Evolutionary conservation across 2,113 vertebrate genomes (phyloP).

Genomic region (Orientallactaga bullata): DNA sequence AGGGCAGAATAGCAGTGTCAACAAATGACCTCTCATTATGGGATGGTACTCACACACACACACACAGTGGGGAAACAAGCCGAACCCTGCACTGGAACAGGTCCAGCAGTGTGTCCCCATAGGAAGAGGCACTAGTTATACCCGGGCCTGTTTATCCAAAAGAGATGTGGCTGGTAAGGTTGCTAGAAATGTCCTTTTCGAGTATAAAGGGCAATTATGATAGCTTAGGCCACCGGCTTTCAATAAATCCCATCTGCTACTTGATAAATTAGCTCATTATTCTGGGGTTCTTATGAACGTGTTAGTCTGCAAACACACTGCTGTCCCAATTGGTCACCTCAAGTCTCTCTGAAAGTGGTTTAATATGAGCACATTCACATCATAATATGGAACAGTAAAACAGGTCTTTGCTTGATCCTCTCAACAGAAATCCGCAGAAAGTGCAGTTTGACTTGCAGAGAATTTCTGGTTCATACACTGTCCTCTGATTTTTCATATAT

Average conservation of each 20-base stretch:
- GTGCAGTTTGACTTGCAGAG: constrained; percentile 8
- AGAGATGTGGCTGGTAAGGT: constrained; percentile 21
- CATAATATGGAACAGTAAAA: constrained; percentile 23
- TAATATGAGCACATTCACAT: constrained; percentile 63
- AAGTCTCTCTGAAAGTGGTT: constrained; percentile 65
- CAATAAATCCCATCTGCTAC: constrained; percentile 84
- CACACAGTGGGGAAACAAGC: not conserved
- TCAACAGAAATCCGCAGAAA: constrained; percentile 31
- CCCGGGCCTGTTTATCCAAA: not conserved
- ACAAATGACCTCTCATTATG: not conserved
- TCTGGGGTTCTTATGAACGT: constrained; percentile 71
- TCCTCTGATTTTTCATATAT: too few species aligned
- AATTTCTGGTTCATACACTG: not conserved
- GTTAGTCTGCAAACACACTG: constrained; percentile 67
- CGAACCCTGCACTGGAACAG: too few species aligned
- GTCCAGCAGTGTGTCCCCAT: not conserved
- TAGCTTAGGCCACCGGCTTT: constrained; percentile 72
- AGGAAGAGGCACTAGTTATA: not conserved
- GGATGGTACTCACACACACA: not conserved
- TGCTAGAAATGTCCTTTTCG: not conserved
- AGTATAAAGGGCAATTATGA: constrained; percentile 52
- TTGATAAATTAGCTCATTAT: constrained; percentile 84
- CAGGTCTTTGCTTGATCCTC: constrained; percentile 16
- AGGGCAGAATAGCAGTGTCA: not conserved
- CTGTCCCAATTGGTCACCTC: constrained; percentile 73